Evolutionary conservation across 2,797 vertebrate species (phyloP).

Genomic region (Falco concolor): DNA sequence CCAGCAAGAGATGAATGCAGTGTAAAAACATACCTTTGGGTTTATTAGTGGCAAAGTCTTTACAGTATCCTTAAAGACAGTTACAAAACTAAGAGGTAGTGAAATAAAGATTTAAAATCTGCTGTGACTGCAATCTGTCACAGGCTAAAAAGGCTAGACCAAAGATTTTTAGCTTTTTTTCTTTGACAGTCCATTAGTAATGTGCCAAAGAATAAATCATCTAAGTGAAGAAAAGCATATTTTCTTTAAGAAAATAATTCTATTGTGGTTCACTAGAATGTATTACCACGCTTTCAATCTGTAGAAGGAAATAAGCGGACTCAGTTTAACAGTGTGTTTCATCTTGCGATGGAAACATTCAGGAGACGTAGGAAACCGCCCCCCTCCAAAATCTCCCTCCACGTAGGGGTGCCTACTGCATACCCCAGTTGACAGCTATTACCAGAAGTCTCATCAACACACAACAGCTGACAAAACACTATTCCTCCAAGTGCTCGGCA

Average conservation of each 20-base stretch:
- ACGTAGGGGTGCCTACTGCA: not conserved
- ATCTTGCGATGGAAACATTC: not conserved
- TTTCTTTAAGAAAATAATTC: not conserved
- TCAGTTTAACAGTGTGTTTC: not conserved
- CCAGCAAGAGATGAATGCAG: not conserved
- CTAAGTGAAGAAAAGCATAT: not conserved
- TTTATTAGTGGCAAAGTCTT: not conserved
- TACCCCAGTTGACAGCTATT: not conserved
- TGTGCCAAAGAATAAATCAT: not conserved
- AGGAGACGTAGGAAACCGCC: not conserved
- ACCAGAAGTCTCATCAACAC: not conserved
- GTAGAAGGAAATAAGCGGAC: not conserved
- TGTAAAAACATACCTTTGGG: not conserved
- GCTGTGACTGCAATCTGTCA: not conserved
- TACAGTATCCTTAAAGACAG: not conserved
- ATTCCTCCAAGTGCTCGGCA: not conserved
- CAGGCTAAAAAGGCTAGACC: not conserved
- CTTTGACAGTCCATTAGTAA: not conserved
- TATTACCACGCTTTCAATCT: not conserved
- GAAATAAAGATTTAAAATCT: not conserved
- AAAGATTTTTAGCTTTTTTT: not conserved
- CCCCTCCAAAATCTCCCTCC: too few species aligned
- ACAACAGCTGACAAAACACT: not conserved
- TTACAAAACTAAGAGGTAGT: not conserved
- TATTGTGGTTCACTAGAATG: not conserved